Percentiles rank a stretch among this genome's conserved stretches.
These are phyloP conservation scores for Drosophila nasuta DNA, from an alignment of 1,140 invertebrate species.

Conservation along the genomic window DNA sequence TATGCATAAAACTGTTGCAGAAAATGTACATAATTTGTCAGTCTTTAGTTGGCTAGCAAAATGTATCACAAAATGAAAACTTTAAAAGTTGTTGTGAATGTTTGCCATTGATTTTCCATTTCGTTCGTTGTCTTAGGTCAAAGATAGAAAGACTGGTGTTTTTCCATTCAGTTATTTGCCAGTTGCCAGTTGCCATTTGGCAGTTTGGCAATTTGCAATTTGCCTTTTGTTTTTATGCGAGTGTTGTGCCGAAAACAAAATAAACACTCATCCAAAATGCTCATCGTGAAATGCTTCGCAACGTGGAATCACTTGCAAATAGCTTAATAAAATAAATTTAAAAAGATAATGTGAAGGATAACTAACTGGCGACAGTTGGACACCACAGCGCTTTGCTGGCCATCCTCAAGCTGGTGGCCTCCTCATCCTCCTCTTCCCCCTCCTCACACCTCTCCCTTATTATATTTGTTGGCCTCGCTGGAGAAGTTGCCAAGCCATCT, in stretches of 20 bases:
- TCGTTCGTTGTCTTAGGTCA: no score
- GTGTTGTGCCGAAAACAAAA: conserved; percentile 33
- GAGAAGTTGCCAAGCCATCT: conserved; percentile 52
- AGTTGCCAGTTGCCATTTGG: neutral
- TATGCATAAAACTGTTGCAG: no score
- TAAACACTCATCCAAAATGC: conserved; percentile 33
- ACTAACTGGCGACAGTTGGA: conserved; percentile 47
- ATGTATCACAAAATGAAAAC: neutral
- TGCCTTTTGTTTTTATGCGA: conserved; percentile 16
- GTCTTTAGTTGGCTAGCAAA: neutral
- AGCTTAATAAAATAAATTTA: conserved; percentile 49
- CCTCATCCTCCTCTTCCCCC: no score
- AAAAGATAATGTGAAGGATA: conserved; percentile 26
- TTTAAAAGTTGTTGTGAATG: conserved; percentile 4
- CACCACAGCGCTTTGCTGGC: neutral
- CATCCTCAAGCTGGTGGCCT: neutral
- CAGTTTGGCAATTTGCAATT: conserved; percentile 26
- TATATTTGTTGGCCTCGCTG: no score
- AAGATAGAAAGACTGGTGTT: neutral
- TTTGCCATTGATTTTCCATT: conserved; percentile 23
- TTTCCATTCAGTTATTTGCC: neutral
- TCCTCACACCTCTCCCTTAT: no score
- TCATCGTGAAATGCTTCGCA: neutral
- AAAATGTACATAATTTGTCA: no score
- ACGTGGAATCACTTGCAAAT: conserved; percentile 48